A percentile compares a stretch with the other conserved stretches of the same genome.
phyloP scores from a whole-genome alignment of 2,113 vertebrate species.

The Crotophaga sulcirostris region DNA sequence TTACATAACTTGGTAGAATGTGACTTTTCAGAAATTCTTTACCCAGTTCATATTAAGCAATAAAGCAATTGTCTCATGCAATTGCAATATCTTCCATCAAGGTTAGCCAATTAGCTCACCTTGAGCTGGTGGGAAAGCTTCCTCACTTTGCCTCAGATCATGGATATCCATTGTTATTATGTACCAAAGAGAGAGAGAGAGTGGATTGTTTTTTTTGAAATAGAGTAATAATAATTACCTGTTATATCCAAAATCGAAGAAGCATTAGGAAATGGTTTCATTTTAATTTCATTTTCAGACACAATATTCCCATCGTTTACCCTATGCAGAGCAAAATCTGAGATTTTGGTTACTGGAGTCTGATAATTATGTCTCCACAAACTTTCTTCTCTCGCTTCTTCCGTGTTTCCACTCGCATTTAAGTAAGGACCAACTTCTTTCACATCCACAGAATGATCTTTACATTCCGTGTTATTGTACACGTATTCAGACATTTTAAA shows the following conservation, averaged over 20 bases:
- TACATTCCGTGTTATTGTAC: slow-evolving; percentile 46
- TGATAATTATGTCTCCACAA: slow-evolving; percentile 62
- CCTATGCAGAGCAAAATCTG: slow-evolving; percentile 63
- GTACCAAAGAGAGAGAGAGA: background rate
- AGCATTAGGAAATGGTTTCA: slow-evolving; percentile 75
- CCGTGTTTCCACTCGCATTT: slow-evolving; percentile 54
- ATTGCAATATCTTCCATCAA: background rate
- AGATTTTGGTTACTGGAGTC: slow-evolving; percentile 59
- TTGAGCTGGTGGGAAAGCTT: background rate
- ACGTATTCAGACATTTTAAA: slow-evolving; percentile 75
- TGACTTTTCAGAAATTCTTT: background rate
- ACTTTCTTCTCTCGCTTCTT: slow-evolving; percentile 65
- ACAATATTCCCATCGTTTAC: slow-evolving; percentile 53
- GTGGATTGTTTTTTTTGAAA: slow-evolving; percentile 29
- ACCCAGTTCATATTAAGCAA: background rate
- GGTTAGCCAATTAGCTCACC: background rate
- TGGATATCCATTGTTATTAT: background rate
- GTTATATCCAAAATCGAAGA: slow-evolving; percentile 76
- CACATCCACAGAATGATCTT: slow-evolving; percentile 16
- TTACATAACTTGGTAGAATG: background rate
- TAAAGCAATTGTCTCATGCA: background rate
- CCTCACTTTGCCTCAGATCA: background rate
- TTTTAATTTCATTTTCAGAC: slow-evolving; percentile 74
- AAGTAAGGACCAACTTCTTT: slow-evolving; percentile 23
- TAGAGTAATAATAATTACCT: slow-evolving; percentile 77